These are phyloP conservation scores for Neuroterus valhalla DNA, from an alignment of 1,140 invertebrate species.

Conservation along the genomic window DNA sequence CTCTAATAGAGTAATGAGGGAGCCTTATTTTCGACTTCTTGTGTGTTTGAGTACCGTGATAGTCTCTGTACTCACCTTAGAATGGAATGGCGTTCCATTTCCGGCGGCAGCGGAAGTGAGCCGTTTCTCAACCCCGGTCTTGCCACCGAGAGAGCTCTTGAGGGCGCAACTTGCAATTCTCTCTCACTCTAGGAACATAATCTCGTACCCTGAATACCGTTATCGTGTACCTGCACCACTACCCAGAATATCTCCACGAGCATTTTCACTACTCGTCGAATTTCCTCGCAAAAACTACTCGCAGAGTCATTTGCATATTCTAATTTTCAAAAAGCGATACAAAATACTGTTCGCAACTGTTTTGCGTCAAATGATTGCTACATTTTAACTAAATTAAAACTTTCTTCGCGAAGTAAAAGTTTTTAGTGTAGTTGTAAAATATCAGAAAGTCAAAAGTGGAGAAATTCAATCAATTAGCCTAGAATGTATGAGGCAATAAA, in stretches of 20 bases:
- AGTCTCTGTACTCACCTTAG: slow-evolving; percentile 26
- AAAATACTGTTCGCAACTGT: background rate
- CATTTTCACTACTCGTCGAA: background rate
- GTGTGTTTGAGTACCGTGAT: slow-evolving; percentile 44
- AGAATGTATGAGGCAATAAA: background rate
- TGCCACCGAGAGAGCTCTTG: slow-evolving; percentile 24
- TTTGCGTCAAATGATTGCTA: background rate
- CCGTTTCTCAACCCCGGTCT: slow-evolving; percentile 41
- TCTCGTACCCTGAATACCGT: background rate
- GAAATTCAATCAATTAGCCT: no score
- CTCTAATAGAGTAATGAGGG: slow-evolving; percentile 42
- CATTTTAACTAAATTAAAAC: no score
- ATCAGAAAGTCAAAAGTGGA: no score
- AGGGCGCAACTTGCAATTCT: slow-evolving; percentile 23
- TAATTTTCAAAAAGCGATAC: no score
- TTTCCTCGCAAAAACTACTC: background rate
- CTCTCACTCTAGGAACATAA: background rate
- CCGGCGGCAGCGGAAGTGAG: slow-evolving; percentile 41
- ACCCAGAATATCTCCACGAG: background rate
- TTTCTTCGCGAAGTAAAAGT: background rate
- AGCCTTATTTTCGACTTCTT: slow-evolving; percentile 45
- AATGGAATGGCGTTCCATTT: slow-evolving; percentile 42
- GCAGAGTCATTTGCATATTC: no score
- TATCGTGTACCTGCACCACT: slow-evolving; percentile 17
- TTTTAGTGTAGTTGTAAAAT: background rate